Base-by-base conservation (phyloP, 1,140 invertebrate genomes). In the Amyelois transitella region DNA sequence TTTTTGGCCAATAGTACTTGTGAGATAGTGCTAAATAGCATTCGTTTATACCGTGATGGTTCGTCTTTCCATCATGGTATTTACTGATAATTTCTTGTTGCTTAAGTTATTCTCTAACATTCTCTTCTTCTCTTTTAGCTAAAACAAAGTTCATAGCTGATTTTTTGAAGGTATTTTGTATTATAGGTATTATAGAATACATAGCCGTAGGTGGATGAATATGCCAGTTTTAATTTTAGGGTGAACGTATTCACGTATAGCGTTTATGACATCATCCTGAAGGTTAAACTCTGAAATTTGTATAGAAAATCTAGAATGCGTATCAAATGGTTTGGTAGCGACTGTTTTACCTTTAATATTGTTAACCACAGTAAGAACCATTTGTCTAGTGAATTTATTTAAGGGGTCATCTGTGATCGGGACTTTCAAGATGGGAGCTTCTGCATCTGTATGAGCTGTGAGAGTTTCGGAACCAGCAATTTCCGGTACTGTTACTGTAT, bases 1-100 rank as follows among this genome's bases (percentile, higher is more conserved):
- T 65, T 21, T 61, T 65, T 10, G 55, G 62, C 62, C 62, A 65
- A n/a, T 32, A 65, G 17, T 53, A 61, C 7, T 47, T 51, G 12
- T 8, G n/a, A 21, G 58, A 55, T 24, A 64, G 38, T 10, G 58
- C 24, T 24, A 60, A 21, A 17, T 54, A 60, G 6, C 38, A 51
- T 47, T 60, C 62, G n/a, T 57, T 60, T n/a, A 56, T 60, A 6
- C 61, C 43, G 2, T 17, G 43, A 12, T 44, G 43, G 43, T 44
- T 44, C 2, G 43, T 44, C 18, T 44, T 44, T 4, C 6, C 43
- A 8, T 44, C 43, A 12, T 44, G 43, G 18, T 44, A 44, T 1
- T 44, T 17, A 2, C 8, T 10, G 18, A 44, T 44, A 17, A 44
- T 44, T 8, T 44, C 43, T 44, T 44, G 43, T 17, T 44, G 43